Base-by-base conservation (phyloP, 2,797 vertebrate genomes). In the Coluber constrictor region DNA sequence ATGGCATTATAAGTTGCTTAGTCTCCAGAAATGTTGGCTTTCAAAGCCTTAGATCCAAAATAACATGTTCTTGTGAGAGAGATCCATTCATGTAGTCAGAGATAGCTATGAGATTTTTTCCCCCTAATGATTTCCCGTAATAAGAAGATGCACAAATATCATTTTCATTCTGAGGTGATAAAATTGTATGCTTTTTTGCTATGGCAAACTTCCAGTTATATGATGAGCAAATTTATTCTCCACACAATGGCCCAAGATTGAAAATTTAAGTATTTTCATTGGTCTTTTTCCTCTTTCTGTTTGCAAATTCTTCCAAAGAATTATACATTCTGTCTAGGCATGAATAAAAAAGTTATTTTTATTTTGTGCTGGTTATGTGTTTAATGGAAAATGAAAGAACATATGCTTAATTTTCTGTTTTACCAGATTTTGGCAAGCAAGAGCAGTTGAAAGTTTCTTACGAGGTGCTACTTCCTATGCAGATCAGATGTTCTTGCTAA, bases 401-500 rank as follows among this genome's bases (percentile, higher is more conserved):
- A 83, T 25, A 4, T 83, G 23, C 15, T 90, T 2, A 0, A 91
- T 92, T 93, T 51, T 90, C 47, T 95, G 0, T 92, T 90, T 95
- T 43, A 83, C 92, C 94, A 99, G 99, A 96, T 99, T 99, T 97
- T 99, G 99, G 99, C 99, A 99, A 96, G 99, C 99, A 0, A 98
- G 99, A 93, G 99, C 99, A 1, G 99, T 99, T 94, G 99, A 99
- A 97, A 99, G 99, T 97, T 99, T 99, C 95, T 98, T 99, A 92
- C 97, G 99, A 97, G 99, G 99, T 96, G 98, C 99, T 95, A 99
- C 99, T 37, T 99, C 99, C 89, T 99, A 99, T 95, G 99, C 99
- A 93, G 99, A 99, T 97, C 99, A 99, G 98, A 99, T 99, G 98
- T 99, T 99, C 96, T 98, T 99, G 95, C 97, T 99, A 86, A 99